Base-by-base conservation (phyloP, 2,113 vertebrate genomes). In the Megaptera novaeangliae region DNA sequence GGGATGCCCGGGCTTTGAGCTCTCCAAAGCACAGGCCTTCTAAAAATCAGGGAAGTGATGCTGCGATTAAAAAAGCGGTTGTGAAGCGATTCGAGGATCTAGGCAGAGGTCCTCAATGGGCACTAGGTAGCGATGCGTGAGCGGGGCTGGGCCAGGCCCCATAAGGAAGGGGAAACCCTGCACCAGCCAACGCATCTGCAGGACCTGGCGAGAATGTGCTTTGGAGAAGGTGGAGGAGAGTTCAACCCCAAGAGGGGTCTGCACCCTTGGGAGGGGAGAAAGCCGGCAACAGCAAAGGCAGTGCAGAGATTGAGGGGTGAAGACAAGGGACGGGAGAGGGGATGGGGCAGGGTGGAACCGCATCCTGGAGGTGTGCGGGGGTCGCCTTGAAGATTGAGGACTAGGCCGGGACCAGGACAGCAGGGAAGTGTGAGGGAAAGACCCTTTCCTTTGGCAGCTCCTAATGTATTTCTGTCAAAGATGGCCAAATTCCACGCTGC, bases 401-500 rank as follows among this genome's bases (percentile, higher is more conserved):
- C 39, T 44, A 88, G 44, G 95, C 95, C 85, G 1, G 74, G 78
- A 11, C 74, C 69, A 4, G 82, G 63, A 78, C 39, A 1, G 75
- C 74, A 21, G 80, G 23, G 14, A 41, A 69, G 72, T 34, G 78
- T 3, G 49, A 74, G 87, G 71, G 52, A 66, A 57, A 90, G 88
- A 71, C 85, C 57, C 59, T 68, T 52, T 84, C 57, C 77, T 84
- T 77, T 18, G 14, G 82, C 88, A 41, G 91, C 82, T 92, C 88
- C 89, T 94, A 39, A 69, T 74, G 34, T 63, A 64, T 94, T 94
- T 97, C 96, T 83, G 81, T 97, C 97, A 91, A 97, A 97, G 94
- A 97, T 93, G 95, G 97, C 96, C 95, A 97, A 93, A 95, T 95
- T 89, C 92, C 82, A 80, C 93, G 27, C 66, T 5, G 88, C 97